Base-by-base conservation (phyloP, 2,888 invertebrate species). In the Tenthredo notha region DNA sequence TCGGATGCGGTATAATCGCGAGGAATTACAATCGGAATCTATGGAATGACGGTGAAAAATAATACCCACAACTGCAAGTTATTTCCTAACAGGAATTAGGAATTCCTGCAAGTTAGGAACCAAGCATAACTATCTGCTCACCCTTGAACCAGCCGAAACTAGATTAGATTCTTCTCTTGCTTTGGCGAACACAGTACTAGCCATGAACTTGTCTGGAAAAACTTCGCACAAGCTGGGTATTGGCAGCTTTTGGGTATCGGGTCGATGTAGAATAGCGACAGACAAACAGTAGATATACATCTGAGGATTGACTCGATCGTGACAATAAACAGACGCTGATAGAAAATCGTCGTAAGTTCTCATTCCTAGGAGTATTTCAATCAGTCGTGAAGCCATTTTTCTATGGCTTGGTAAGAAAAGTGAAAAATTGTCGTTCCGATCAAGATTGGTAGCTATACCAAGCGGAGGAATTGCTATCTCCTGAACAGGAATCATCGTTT, bases 161-260 rank as follows among this genome's bases (percentile, higher is more conserved):
- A 95, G 94, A 18, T 94, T 94, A 1, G 95, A 94, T 85, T 94
- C 93, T 90, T 96, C 95, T 67, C 95, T 94, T 10, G 95, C 95
- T 87, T 94, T 92, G 0, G 94, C 91, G 89, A 96, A 95, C 1
- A 95, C 94, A 88, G 94, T 94, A 0, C 95, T 95, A 89, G 95
- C 95, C 89, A 96, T 93, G 90, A 96, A 96, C 89, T 96, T 95
- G 43, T 95, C 95, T 0, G 96, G 96, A 91, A 96, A 96, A 29
- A 95, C 94, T 90, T 96, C 96, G 0, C 95, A 95, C 86, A 96
- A 95, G 80, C 96, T 95, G 29, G 96, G 95, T 67, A 96, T 92
- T 15, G 94, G 94, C 21, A 96, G 90, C 82, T 95, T 94, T 88
- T 94, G 94, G 25, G 96, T 96, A 90, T 96, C 96, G 0, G 92